Evolutionary conservation across 2,797 vertebrate species (phyloP), one percentile per base, ranked within the genome.

Genomic region (Yasuhikotakia modesta): DNA sequence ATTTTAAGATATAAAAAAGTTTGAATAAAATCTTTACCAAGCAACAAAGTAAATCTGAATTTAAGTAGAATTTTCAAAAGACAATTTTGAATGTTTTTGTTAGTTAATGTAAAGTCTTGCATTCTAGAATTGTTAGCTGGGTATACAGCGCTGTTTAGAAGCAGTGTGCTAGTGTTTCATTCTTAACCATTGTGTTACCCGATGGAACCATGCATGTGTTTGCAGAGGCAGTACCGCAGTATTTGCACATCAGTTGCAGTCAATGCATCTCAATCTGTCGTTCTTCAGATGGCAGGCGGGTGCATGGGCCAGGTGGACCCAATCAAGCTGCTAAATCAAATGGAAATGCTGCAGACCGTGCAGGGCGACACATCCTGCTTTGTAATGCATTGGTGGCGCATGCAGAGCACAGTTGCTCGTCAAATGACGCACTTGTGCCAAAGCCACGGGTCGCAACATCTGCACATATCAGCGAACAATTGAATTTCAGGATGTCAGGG

Each of bases 311-410:
- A 89, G 88, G 87, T 89, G 89, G 89, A 88, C 87, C 87, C 89
- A 88, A 88, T 91, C 90, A 88, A 84, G 76, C 84, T 75, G 32
- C 88, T 84, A 88, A 91, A 90, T 89, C 87, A 85, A 87, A 91
- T 89, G 87, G 90, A 89, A 89, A 90, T 88, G 86, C 85, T 80
- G 84, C 81, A 82, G 79, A 77, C 81, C 70, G 74, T 68, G 57
- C 75, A 70, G 83, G 86, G 78, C 63, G 76, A 86, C 83, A 80
- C 81, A 64, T 80, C 79, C 82, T 84, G 83, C 76, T 87, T 73
- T 85, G 88, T 86, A 82, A 78, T 81, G 81, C 76, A 79, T 79
- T 82, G 80, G 27, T 5, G 58, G 35, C 14, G 12, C 27, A 22
- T 67, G 70, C 74, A 83, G 83, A 83, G 84, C 88, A 82, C 87